Base-by-base conservation (phyloP, 2,113 vertebrate genomes). In the Otocyon megalotis region DNA sequence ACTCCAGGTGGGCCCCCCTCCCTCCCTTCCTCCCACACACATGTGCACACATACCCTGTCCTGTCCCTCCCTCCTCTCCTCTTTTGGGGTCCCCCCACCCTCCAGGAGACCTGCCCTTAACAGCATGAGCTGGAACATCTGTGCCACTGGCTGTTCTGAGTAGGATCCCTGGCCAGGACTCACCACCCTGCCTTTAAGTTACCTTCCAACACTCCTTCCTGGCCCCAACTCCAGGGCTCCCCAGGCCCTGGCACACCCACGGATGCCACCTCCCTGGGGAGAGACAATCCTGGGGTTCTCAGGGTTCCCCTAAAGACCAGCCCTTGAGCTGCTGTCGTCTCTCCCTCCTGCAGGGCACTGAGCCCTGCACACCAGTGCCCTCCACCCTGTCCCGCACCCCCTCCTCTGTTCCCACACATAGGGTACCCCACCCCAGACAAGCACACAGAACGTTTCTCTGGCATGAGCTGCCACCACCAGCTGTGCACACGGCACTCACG, bases 401-500 rank as follows among this genome's bases (percentile, higher is more conserved):
- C 32, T 15, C 56, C 32, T 43, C 50, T 3, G 60, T 9, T 6
- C 56, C 43, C 48, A 8, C 10, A 8, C 53, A 15, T 16, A 16
- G 63, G 80, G 37, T 19, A 13, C 22, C 71, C 74, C 43, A 2
- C 8, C 82, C 58, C 28, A 35, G 48, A 92, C 63, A 24, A 69
- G 94, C 97, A 74, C 87, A 48, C 2, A 30, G 50, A 43, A 16
- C 58, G 22, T 53, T 43, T 54, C 88, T 88, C 60, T 17, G 80
- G 80, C 94, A 67, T 72, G 17, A 82, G n/a, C 76, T 54, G 80
- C 85, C 62, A 17, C 58, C 35, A 63, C 83, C 96, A 92, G 62
- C 95, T 35, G 5, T 32, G 9, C 22, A 14, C 9, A 30, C 32
- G 17, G 32, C 1, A 8, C 37, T 62, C 35, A 77, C 28, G 48